Conservation (phyloP, 2,888 invertebrate genomes). For the Hoplodrina ambigua region DNA sequence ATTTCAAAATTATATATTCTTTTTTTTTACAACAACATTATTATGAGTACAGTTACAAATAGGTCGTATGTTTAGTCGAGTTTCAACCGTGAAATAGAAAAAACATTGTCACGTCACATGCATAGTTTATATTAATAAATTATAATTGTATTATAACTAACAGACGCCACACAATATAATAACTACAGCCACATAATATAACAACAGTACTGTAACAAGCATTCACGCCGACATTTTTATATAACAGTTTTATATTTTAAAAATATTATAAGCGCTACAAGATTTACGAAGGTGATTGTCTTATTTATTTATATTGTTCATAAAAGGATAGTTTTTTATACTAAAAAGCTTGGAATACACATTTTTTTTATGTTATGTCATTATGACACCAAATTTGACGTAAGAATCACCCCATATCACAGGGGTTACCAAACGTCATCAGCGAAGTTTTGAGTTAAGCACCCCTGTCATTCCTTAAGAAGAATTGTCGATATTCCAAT, state of each 20-base stretch:
- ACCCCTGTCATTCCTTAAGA: conserved; percentile 1
- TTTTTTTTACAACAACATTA: conserved; percentile 39
- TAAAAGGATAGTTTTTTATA: conserved; percentile 26
- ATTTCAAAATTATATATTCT: conserved; percentile 40
- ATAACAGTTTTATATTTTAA: conserved; percentile 49
- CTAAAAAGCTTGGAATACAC: conserved; percentile 34
- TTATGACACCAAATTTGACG: neutral
- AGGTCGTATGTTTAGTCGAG: conserved; percentile 54
- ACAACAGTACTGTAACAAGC: conserved; percentile 51
- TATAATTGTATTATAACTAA: conserved; percentile 28
- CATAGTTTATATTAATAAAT: conserved; percentile 36
- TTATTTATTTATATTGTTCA: conserved; percentile 33
- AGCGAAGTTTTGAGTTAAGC: neutral
- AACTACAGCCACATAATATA: conserved; percentile 48
- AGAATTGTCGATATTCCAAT: conserved; percentile 7
- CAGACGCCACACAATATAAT: conserved; percentile 35
- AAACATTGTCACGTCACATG: conserved; percentile 52
- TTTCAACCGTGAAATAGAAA: conserved; percentile 33
- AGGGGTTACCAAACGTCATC: conserved; percentile 10
- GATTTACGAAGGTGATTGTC: conserved; percentile 59
- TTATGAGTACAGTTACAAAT: conserved; percentile 11
- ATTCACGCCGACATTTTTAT: conserved; percentile 40
- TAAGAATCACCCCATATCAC: conserved; percentile 34
- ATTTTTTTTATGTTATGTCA: neutral
- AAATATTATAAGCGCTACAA: conserved; percentile 56